phyloP scores from a whole-genome alignment of 92 coral and sea anemone species.

The Palythoa caribaeorum region DNA sequence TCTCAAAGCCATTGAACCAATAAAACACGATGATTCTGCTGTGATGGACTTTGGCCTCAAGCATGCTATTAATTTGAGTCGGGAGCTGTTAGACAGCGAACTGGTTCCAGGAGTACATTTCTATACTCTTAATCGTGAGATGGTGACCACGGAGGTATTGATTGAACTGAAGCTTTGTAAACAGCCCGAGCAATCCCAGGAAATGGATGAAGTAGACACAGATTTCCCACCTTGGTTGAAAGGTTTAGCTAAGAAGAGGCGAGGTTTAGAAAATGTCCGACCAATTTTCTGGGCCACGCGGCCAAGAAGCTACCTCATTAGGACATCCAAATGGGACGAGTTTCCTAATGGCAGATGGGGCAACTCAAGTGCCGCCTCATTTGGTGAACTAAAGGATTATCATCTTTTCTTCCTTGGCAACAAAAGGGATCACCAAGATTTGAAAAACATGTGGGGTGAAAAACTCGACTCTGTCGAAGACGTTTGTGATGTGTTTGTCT shows the following conservation, averaged over 20 bases:
- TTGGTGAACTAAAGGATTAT: slow-evolving; percentile 86
- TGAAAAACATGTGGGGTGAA: slow-evolving; percentile 86
- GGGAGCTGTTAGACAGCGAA: slow-evolving; percentile 68
- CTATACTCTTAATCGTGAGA: slow-evolving; percentile 83
- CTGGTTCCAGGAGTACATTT: slow-evolving; percentile 81
- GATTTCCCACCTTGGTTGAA: slow-evolving; percentile 74
- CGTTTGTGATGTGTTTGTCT: slow-evolving; percentile 77
- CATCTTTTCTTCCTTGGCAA: slow-evolving; percentile 78
- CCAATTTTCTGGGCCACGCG: slow-evolving; percentile 94
- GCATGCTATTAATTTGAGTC: slow-evolving; percentile 76
- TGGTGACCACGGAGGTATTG: slow-evolving; percentile 60
- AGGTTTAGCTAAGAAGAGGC: slow-evolving; percentile 62
- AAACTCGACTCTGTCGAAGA: slow-evolving; percentile 71
- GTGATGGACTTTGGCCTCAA: slow-evolving; percentile 73
- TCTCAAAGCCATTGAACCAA: slow-evolving; percentile 65
- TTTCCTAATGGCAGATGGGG: slow-evolving; percentile 92
- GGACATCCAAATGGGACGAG: slow-evolving; percentile 91
- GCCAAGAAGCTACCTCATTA: slow-evolving; percentile 85
- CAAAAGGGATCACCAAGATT: slow-evolving; percentile 51
- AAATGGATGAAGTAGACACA: slow-evolving; percentile 36
- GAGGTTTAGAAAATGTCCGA: slow-evolving; percentile 81
- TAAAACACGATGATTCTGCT: slow-evolving; percentile 72
- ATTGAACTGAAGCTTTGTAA: slow-evolving; percentile 57
- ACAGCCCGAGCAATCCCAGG: slow-evolving; percentile 2
- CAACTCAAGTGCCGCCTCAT: slow-evolving; percentile 83